Percentiles rank a stretch among this genome's conserved stretches.
Conservation (phyloP, 2,888 invertebrate genomes). For the Phrixothrix hirtus region DNA sequence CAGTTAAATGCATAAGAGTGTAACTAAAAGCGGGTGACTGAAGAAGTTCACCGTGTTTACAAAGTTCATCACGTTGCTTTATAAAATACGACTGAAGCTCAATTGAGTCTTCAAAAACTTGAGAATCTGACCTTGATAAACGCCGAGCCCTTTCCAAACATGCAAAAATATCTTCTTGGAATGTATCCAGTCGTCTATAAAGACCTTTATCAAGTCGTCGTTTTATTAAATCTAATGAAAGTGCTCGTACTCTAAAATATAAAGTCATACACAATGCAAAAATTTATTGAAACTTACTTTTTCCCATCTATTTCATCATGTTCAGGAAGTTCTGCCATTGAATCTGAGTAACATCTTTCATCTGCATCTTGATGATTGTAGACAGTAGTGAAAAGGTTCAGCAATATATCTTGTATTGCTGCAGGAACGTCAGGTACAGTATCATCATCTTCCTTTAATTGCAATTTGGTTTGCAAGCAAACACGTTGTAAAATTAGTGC, state of each 20-base stretch:
- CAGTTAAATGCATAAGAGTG: constrained; percentile 73
- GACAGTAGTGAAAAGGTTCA: constrained; percentile 88
- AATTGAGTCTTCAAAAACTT: constrained; percentile 93
- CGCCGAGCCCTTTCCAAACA: constrained; percentile 89
- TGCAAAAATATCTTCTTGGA: constrained; percentile 95
- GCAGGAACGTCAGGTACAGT: constrained; percentile 87
- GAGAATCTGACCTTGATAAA: constrained; percentile 88
- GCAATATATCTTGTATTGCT: constrained; percentile 87
- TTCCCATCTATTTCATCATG: constrained; percentile 75
- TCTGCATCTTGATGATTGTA: constrained; percentile 97
- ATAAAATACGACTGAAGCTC: constrained; percentile 93
- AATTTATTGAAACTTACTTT: constrained; percentile 64
- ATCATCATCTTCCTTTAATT: constrained; percentile 79
- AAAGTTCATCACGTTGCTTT: constrained; percentile 70
- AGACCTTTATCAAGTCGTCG: constrained; percentile 87
- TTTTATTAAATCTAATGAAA: constrained; percentile 92
- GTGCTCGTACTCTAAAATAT: constrained; percentile 72
- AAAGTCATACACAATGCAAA: no score
- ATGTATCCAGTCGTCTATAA: constrained; percentile 90
- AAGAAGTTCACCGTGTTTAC: constrained; percentile 76
- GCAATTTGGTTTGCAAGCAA: constrained; percentile 88
- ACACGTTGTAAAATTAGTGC: constrained; percentile 90
- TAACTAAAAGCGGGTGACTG: constrained; percentile 86
- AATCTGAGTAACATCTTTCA: constrained; percentile 94
- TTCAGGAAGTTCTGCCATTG: constrained; percentile 90